Conservation (phyloP, 2,797 vertebrate genomes). For the Buphagus erythrorhynchus region DNA sequence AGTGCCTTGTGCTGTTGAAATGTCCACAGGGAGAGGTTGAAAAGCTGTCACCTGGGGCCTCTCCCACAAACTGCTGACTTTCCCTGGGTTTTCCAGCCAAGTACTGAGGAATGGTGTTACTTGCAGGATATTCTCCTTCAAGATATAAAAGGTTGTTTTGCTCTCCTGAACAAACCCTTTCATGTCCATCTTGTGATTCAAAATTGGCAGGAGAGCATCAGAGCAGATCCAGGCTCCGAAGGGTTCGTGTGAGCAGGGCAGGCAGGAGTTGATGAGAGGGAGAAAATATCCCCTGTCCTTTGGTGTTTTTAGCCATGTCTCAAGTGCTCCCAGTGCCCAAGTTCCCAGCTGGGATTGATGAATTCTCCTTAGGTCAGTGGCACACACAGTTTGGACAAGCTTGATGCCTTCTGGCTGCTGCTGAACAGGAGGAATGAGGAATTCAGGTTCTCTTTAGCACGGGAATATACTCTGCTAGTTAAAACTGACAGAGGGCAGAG, state of each 20-base stretch:
- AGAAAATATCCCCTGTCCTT: not conserved
- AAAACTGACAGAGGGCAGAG: not conserved
- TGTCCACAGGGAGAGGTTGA: not conserved
- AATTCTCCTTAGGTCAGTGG: not conserved
- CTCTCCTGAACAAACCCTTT: not conserved
- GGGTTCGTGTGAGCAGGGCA: not conserved
- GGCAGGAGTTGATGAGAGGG: not conserved
- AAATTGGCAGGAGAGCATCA: not conserved
- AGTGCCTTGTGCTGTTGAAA: not conserved
- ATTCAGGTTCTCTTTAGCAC: not conserved
- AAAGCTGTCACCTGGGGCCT: not conserved
- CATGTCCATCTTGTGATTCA: not conserved
- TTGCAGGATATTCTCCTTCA: not conserved
- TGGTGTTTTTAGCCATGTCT: not conserved
- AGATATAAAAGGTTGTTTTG: not conserved
- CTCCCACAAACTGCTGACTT: not conserved
- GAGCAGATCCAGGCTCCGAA: rapidly evolving
- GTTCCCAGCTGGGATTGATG: not conserved
- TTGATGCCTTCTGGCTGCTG: rapidly evolving
- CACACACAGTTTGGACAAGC: not conserved
- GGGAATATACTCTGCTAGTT: not conserved
- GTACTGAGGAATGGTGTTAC: not conserved
- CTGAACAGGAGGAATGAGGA: not conserved
- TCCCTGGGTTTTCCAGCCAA: not conserved
- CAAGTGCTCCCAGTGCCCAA: not conserved